A percentile compares a stretch with the other conserved stretches of the same genome.
phyloP scores from a whole-genome alignment of 1,140 invertebrate species.

The Aphelinus certus region DNA sequence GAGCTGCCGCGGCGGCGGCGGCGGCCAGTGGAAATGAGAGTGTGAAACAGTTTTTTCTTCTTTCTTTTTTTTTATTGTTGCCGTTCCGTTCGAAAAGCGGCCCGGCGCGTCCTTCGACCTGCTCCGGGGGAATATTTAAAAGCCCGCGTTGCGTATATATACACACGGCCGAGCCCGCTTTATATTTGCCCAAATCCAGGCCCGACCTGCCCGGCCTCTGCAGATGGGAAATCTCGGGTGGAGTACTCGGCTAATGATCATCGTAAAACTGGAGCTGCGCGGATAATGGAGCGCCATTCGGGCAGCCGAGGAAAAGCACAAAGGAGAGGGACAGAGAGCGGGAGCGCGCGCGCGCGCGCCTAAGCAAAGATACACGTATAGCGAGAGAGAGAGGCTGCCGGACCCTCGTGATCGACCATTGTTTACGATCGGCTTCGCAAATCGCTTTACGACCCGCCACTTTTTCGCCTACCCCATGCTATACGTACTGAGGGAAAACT shows the following conservation, averaged over 20 bases:
- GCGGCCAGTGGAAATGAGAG: not conserved
- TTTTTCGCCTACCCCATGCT: not conserved
- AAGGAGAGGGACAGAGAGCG: slow-evolving; percentile 16
- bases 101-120: too few relatives aligned
- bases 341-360: too few relatives aligned
- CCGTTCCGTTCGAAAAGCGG: not conserved
- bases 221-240: slow-evolving; percentile 41
- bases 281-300: slow-evolving; percentile 14
- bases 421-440: slow-evolving; percentile 49
- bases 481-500: too few relatives aligned
- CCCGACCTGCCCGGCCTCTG: not conserved
- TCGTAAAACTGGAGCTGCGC: slow-evolving; percentile 50
- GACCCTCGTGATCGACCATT: slow-evolving; percentile 51
- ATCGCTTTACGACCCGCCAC: slow-evolving; percentile 50
- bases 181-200: too few relatives aligned
- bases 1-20: too few relatives aligned
- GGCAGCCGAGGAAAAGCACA: not conserved
- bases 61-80: not conserved
- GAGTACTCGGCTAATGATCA: slow-evolving; percentile 38
- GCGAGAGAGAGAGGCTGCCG: not conserved
- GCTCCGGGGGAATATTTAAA: not conserved
- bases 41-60: slow-evolving; percentile 16
- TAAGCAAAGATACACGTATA: not conserved
- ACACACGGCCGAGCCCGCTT: too few relatives aligned
- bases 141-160: too few relatives aligned